Conservation (phyloP, 2,888 invertebrate species). For the Aporophyla nigra region DNA sequence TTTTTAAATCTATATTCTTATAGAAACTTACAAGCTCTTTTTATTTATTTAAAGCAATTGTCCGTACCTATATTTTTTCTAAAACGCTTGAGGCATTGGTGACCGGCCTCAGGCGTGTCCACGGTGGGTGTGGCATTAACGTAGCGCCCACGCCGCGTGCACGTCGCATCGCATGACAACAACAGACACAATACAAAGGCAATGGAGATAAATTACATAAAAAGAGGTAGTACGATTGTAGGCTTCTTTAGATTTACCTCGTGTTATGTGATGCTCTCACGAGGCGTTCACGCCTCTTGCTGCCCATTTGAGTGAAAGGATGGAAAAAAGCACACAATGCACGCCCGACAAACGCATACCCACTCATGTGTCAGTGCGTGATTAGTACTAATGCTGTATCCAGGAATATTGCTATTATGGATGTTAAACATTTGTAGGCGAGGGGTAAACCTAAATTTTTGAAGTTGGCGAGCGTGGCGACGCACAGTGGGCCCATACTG, state of each 20-base stretch:
- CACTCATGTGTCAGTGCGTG: background rate
- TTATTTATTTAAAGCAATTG: background rate
- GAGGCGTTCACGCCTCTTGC: constrained; percentile 16
- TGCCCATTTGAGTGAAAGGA: background rate
- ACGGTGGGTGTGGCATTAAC: constrained; percentile 36
- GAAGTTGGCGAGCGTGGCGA: no score
- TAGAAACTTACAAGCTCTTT: no score
- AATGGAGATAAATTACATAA: background rate
- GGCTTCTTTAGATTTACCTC: background rate
- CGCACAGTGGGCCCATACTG: no score
- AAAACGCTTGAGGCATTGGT: background rate
- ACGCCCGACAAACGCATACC: background rate
- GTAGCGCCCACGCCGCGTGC: constrained; percentile 43
- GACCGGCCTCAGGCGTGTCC: constrained; percentile 7
- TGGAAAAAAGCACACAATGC: background rate
- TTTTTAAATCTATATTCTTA: no score
- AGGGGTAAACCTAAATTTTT: no score
- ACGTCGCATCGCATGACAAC: constrained; percentile 42
- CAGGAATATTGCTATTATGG: no score
- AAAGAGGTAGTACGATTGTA: background rate
- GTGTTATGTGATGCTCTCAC: constrained; percentile 12
- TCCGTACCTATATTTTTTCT: background rate
- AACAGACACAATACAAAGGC: constrained; percentile 11
- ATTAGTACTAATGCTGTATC: background rate
- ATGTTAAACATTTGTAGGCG: no score